Conservation (phyloP, 2,113 vertebrate species). For the Alligator mississippiensis region DNA sequence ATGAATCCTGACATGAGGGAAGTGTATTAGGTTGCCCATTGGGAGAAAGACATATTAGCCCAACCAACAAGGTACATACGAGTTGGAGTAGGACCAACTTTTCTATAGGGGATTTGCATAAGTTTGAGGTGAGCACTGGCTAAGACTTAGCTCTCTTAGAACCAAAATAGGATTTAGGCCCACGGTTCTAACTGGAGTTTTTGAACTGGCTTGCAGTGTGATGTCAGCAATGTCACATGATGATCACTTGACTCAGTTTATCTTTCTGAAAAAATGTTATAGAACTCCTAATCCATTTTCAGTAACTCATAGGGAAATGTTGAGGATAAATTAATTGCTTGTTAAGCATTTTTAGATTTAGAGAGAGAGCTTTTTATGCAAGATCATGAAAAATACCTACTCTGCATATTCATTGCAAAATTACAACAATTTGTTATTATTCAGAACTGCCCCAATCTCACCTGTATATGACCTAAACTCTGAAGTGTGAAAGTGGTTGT, state of each 20-base stretch:
- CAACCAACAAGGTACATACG: no score
- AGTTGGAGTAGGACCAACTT: no score
- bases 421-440: fast-evolving
- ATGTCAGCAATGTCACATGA: neutral
- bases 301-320: neutral
- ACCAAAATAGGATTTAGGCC: no score
- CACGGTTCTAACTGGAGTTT: neutral
- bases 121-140: no score
- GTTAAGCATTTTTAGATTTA: neutral
- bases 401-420: neutral
- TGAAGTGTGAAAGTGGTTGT: neutral
- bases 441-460: neutral
- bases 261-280: neutral
- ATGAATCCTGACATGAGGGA: no score
- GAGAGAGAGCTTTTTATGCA: neutral
- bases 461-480: neutral
- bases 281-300: neutral
- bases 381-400: neutral
- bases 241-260: neutral
- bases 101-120: no score
- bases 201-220: neutral
- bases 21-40: no score
- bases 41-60: no score
- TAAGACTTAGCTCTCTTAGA: no score
- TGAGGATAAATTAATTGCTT: neutral